Evolutionary conservation across 1,140 invertebrate genomes (phyloP).

Genomic region (Andricus grossulariae): DNA sequence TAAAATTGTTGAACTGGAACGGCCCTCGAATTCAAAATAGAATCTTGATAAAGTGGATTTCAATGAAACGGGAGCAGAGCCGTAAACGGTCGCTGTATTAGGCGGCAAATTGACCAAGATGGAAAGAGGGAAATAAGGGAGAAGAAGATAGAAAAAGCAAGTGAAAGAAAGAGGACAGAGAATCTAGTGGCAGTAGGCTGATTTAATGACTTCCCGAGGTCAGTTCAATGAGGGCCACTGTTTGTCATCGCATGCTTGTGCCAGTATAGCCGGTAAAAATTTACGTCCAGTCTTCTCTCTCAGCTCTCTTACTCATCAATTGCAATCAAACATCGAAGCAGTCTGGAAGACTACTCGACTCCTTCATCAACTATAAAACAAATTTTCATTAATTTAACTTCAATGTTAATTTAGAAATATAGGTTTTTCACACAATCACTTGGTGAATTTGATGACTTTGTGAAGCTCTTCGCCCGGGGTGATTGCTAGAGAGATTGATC

Average conservation of each 20-base stretch:
- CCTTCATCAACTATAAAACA: background rate
- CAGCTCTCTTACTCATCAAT: background rate
- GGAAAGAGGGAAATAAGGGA: conserved; percentile 25
- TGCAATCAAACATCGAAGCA: background rate
- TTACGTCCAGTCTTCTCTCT: background rate
- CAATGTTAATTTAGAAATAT: too few relatives aligned
- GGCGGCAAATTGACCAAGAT: conserved; percentile 26
- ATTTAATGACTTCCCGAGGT: conserved; percentile 53
- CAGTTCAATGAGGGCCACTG: conserved; percentile 66
- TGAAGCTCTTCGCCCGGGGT: too few relatives aligned
- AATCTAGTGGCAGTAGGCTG: conserved; percentile 28
- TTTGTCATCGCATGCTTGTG: conserved; percentile 53
- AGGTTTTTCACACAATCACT: too few relatives aligned
- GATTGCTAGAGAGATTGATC: too few relatives aligned
- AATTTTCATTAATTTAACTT: too few relatives aligned
- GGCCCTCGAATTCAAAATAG: background rate
- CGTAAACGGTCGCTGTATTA: conserved; percentile 6
- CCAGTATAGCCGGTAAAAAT: background rate
- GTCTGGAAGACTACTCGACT: background rate
- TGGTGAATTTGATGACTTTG: too few relatives aligned
- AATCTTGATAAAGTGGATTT: conserved; percentile 14
- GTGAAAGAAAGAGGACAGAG: background rate
- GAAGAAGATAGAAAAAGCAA: background rate
- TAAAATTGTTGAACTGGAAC: background rate
- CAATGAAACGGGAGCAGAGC: conserved; percentile 1